These are phyloP conservation scores for Argyrosomus japonicus DNA, from an alignment of 2,113 vertebrate species.

Conservation along the genomic window DNA sequence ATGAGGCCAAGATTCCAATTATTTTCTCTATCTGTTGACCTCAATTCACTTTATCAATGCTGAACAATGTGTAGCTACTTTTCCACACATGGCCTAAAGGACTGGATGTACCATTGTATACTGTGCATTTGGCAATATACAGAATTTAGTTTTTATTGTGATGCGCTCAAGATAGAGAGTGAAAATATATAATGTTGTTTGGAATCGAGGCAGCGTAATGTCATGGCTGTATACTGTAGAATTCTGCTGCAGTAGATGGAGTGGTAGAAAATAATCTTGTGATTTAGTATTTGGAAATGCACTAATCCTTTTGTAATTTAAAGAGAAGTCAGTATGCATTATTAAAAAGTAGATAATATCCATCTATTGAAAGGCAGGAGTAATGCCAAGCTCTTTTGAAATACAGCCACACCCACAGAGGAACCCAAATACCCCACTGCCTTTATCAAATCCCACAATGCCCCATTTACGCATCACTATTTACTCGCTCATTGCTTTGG, in stretches of 20 bases:
- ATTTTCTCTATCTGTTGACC: conserved; percentile 78
- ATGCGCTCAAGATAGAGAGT: not conserved
- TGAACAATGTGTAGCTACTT: conserved; percentile 47
- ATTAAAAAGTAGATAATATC: conserved; percentile 6
- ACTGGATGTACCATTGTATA: conserved; percentile 1
- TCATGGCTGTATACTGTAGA: not conserved
- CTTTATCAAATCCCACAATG: conserved; percentile 42
- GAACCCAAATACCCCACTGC: not conserved
- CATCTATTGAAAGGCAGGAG: conserved; percentile 17
- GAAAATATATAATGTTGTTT: not conserved
- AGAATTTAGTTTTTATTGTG: conserved; percentile 16
- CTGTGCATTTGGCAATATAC: conserved; percentile 11
- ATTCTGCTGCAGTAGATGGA: not conserved
- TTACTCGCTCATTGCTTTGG: conserved; percentile 31
- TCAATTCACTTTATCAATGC: conserved; percentile 72
- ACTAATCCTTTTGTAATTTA: conserved; percentile 8
- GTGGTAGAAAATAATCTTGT: not conserved
- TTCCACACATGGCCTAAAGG: conserved; percentile 35
- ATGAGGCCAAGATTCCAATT: conserved; percentile 77
- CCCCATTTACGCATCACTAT: conserved; percentile 37
- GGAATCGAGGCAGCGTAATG: not conserved
- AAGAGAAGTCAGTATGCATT: not conserved
- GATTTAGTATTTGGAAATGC: conserved; percentile 9
- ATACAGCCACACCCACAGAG: not conserved
- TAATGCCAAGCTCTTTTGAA: conserved; percentile 13